Evolutionary conservation across 1,140 invertebrate genomes (phyloP).

Genomic region (Ips typographus): DNA sequence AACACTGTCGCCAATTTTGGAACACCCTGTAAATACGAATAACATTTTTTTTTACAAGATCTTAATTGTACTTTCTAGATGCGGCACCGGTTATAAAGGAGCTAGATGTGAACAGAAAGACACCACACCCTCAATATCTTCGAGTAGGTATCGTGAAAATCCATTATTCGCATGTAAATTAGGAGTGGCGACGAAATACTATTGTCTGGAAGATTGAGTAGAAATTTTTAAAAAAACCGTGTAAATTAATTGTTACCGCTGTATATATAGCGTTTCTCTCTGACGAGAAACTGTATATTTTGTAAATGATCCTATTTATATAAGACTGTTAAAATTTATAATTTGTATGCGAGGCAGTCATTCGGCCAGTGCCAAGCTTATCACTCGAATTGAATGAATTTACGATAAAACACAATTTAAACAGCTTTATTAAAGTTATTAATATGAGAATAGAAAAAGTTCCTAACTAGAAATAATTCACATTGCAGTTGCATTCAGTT

Average conservation of each 20-base stretch:
- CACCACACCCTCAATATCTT: slow-evolving; percentile 27
- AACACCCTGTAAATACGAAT: too few relatives aligned
- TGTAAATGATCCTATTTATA: slow-evolving; percentile 46
- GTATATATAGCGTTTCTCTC: slow-evolving; percentile 33
- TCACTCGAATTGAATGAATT: slow-evolving; percentile 24
- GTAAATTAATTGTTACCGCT: slow-evolving; percentile 37
- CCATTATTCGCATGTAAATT: slow-evolving; percentile 43
- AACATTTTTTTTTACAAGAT: too few relatives aligned
- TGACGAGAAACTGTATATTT: slow-evolving; percentile 41
- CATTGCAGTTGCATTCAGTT: not conserved
- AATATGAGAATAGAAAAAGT: not conserved
- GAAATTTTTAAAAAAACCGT: not conserved
- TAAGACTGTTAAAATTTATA: slow-evolving; percentile 47
- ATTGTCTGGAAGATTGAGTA: slow-evolving; percentile 21
- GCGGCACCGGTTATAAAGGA: slow-evolving; percentile 79
- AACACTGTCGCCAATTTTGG: too few relatives aligned
- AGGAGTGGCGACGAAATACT: slow-evolving; percentile 45
- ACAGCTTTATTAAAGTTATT: too few relatives aligned
- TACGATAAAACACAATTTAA: not conserved
- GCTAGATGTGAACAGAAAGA: slow-evolving; percentile 82
- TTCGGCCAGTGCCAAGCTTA: slow-evolving; percentile 23
- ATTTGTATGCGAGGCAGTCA: slow-evolving; percentile 29
- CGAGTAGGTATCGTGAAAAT: slow-evolving; percentile 48
- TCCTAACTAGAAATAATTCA: not conserved
- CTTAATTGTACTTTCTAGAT: slow-evolving; percentile 60